phyloP scores from a whole-genome alignment of 2,113 vertebrate genomes.

The Channa maculata region DNA sequence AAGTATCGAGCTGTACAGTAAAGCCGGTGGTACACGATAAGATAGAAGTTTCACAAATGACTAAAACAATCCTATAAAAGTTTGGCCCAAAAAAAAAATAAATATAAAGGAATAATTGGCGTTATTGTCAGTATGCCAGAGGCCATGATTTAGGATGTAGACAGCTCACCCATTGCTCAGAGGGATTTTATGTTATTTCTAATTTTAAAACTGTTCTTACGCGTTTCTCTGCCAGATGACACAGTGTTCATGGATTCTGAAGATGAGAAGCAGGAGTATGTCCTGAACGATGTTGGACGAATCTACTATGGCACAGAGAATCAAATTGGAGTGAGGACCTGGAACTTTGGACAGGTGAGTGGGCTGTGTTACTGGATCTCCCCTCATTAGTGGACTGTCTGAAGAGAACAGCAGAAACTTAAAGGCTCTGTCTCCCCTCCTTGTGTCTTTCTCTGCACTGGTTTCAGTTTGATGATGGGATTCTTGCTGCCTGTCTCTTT shows the following conservation, averaged over 20 bases:
- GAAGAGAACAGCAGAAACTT: background rate
- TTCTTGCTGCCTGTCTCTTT: slow-evolving; percentile 87
- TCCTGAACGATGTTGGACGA: slow-evolving; percentile 88
- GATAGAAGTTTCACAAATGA: background rate
- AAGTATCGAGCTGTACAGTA: no score
- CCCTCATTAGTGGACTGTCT: background rate
- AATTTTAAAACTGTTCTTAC: background rate
- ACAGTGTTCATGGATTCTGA: slow-evolving; percentile 87
- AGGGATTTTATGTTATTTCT: background rate
- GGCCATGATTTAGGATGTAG: background rate
- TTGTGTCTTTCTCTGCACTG: slow-evolving; percentile 10
- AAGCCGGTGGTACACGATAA: no score
- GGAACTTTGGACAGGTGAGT: slow-evolving; percentile 92
- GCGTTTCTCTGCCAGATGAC: slow-evolving; percentile 80
- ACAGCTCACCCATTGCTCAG: slow-evolving; percentile 5
- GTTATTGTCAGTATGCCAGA: background rate
- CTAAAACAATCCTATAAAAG: background rate
- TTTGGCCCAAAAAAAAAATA: no score
- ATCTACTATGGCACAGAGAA: slow-evolving; percentile 91
- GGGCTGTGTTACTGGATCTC: background rate
- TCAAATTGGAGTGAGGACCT: slow-evolving; percentile 90
- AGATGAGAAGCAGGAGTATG: slow-evolving; percentile 86
- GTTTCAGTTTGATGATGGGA: slow-evolving; percentile 85
- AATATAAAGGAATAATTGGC: background rate
- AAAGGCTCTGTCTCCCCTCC: rapidly evolving